Evolutionary conservation across 2,113 vertebrate species (phyloP).

Genomic region (Oncorhynchus kisutch): DNA sequence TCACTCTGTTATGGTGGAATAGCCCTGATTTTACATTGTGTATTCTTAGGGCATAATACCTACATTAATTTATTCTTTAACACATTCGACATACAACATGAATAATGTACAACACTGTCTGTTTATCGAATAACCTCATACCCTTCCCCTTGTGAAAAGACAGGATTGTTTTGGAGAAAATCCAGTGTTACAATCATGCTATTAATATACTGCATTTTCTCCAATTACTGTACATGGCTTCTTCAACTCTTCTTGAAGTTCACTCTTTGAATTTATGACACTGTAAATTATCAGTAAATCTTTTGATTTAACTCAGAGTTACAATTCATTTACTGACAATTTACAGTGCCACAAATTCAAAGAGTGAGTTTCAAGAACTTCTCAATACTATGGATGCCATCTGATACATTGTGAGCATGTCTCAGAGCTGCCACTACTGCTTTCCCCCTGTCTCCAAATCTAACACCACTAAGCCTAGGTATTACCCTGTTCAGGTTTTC

Average conservation of each 20-base stretch:
- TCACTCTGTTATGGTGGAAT: too few species aligned
- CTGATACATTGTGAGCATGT: slow-evolving; percentile 20
- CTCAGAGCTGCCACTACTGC: slow-evolving; percentile 27
- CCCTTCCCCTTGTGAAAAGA: not conserved
- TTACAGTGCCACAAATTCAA: too few species aligned
- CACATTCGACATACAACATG: not conserved
- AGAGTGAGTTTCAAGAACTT: not conserved
- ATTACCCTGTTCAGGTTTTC: not conserved
- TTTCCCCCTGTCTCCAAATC: slow-evolving; percentile 13
- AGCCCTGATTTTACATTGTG: not conserved
- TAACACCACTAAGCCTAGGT: slow-evolving; percentile 20
- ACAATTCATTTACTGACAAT: too few species aligned
- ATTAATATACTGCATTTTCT: not conserved
- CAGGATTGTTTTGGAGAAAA: not conserved
- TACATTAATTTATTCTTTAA: not conserved
- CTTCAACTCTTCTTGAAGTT: not conserved
- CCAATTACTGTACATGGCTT: not conserved
- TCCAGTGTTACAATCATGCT: not conserved
- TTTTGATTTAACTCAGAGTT: too few species aligned
- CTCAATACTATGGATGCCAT: not conserved
- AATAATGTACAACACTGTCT: not conserved
- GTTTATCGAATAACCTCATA: not conserved
- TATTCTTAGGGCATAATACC: not conserved
- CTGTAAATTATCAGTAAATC: too few species aligned
- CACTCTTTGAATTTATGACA: too few species aligned